phyloP scores from a whole-genome alignment of 2,797 vertebrate species.

The Hafferia zeledoni region DNA sequence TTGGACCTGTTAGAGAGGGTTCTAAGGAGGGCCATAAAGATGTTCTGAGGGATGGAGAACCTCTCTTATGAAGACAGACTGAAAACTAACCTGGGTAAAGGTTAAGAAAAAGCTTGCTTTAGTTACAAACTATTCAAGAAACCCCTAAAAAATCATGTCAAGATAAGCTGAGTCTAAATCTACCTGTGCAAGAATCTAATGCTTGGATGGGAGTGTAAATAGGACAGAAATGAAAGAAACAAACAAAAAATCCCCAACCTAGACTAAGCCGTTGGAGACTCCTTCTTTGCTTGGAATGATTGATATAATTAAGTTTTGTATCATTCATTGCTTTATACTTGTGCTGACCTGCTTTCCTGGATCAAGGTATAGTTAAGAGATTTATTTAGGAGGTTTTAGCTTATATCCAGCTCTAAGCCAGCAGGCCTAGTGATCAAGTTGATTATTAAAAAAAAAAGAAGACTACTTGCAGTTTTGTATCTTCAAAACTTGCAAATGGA shows the following conservation, averaged over 20 bases:
- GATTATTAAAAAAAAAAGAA: not conserved
- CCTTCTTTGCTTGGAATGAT: not conserved
- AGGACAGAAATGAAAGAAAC: not conserved
- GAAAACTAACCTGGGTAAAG: not conserved
- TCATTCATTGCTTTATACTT: not conserved
- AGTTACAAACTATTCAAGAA: not conserved
- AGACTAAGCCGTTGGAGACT: not conserved
- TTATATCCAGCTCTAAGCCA: not conserved
- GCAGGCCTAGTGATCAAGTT: not conserved
- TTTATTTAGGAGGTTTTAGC: not conserved
- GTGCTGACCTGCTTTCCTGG: not conserved
- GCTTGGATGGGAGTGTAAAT: not conserved
- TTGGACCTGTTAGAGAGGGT: not conserved
- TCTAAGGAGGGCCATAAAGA: not conserved
- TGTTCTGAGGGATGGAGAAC: not conserved
- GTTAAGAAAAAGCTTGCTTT: not conserved
- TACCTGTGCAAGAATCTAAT: not conserved
- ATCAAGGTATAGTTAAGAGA: not conserved
- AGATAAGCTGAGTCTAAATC: not conserved
- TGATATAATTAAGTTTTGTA: not conserved
- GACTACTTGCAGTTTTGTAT: not conserved
- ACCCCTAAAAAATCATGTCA: not conserved
- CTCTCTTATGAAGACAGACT: not conserved
- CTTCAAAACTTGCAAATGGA: not conserved
- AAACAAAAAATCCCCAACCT: not conserved